Base-by-base conservation (phyloP, 64 coral and sea anemone species). In the Cladopsammia gracilis region DNA sequence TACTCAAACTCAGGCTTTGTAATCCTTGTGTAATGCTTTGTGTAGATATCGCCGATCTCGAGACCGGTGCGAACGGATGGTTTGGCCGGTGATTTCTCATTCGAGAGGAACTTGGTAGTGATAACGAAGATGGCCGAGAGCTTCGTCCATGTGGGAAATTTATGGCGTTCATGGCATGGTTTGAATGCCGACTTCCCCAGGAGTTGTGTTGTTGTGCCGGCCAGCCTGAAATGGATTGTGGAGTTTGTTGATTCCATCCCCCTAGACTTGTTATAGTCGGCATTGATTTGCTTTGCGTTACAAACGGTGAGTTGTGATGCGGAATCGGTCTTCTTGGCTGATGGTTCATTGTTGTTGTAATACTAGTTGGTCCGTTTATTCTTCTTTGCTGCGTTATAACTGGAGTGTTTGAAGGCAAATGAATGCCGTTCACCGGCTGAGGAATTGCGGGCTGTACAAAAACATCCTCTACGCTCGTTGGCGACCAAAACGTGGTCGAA, bases 401-500 rank as follows among this genome's bases (percentile, higher is more conserved):
- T 53, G 91, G 92, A 42, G 96, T 91, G 79, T 97, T 94, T 81
- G 82, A 68, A 5, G 92, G 87, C 66, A 97, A 97, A 76, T 97
- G 92, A 50, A 97, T 93, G 93, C 96, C 96, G 83, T 97, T 97
- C 19, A 93, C 95, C 10, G 96, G 96, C 61, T 84, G 80, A 53
- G 91, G 81, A 93, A 93, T 87, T 93, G 81, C 91, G 48, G 91
- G 71, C 59, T 93, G 90, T 34, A 97, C 88, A 97, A 91, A 97
- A 23, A 81, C 92, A 62, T 97, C 96, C 53, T 97, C 96, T 48
- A 97, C 94, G 83, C 70, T 97, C 19, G 96, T 80, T 53, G 96
- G 96, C 44, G 96, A 97, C 96, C 96, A 97, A 94, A 97, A 97
- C 34, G 92, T 93, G 73, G 96, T 94, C 69, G 96, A 97, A 81